These are phyloP conservation scores for Brachionus manjavacas DNA, from an alignment of 1,140 invertebrate genomes.

Conservation along the genomic window DNA sequence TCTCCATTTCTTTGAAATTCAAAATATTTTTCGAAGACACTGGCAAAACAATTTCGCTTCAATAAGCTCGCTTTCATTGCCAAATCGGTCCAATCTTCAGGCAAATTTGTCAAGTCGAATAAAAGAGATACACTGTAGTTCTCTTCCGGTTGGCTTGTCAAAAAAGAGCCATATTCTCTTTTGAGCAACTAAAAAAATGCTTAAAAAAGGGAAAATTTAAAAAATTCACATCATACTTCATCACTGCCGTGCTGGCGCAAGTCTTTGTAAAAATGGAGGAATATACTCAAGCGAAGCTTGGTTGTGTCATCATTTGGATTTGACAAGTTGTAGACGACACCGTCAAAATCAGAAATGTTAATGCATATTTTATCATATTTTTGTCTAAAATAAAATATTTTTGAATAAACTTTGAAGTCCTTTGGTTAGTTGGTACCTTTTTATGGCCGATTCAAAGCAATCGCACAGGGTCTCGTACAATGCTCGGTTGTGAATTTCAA, in stretches of 20 bases:
- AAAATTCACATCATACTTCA: constrained; percentile 60
- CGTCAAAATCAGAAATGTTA: constrained; percentile 87
- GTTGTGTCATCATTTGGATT: constrained; percentile 91
- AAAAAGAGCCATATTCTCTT: constrained; percentile 76
- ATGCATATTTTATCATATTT: constrained; percentile 92
- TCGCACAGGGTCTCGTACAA: constrained; percentile 87
- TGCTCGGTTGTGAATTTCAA: constrained; percentile 97
- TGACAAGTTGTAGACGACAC: constrained; percentile 94
- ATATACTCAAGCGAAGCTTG: constrained; percentile 95
- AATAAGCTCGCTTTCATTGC: constrained; percentile 84
- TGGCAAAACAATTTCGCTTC: constrained; percentile 97
- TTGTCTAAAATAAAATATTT: constrained; percentile 65
- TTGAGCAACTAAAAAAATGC: constrained; percentile 66
- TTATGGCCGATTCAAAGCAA: constrained; percentile 74
- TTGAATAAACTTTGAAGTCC: background rate
- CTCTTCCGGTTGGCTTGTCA: constrained; percentile 58
- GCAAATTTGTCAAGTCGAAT: constrained; percentile 86
- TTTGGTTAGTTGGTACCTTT: background rate
- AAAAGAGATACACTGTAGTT: constrained; percentile 90
- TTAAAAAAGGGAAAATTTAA: background rate
- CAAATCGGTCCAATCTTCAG: constrained; percentile 79
- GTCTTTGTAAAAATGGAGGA: constrained; percentile 96
- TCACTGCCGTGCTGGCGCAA: constrained; percentile 95
- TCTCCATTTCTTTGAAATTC: constrained; percentile 79
- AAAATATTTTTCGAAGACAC: constrained; percentile 99